phyloP scores from a whole-genome alignment of 92 coral and sea anemone genomes.

The Siderastrea siderea region DNA sequence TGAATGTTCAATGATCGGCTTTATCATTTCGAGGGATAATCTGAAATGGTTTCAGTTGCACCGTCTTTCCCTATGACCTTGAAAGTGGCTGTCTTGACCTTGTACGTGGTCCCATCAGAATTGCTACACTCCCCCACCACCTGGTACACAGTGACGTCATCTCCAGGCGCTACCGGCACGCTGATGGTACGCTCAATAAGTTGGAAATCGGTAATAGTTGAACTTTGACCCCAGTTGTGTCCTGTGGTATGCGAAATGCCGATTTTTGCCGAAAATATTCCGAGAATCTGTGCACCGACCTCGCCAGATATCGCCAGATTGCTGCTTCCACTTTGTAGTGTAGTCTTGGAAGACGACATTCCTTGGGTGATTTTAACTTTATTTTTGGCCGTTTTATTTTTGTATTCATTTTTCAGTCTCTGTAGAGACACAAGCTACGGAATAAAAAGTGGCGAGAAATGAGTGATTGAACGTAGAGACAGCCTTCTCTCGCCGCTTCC shows the following conservation, averaged over 20 bases:
- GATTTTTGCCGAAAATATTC: slow-evolving; percentile 12
- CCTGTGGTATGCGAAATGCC: slow-evolving; percentile 22
- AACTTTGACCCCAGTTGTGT: slow-evolving; percentile 20
- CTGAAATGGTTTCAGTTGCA: background rate
- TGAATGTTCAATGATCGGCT: too few relatives aligned
- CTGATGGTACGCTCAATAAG: background rate
- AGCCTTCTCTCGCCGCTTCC: too few relatives aligned
- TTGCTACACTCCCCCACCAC: slow-evolving; percentile 24
- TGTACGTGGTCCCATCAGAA: slow-evolving; percentile 11
- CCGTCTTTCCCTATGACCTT: slow-evolving; percentile 17
- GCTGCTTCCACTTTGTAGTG: slow-evolving; percentile 6
- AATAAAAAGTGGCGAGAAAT: too few relatives aligned
- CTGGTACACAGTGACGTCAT: slow-evolving; percentile 13
- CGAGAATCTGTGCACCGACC: slow-evolving; percentile 1
- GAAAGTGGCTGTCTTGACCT: slow-evolving; percentile 9
- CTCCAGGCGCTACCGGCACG: slow-evolving; percentile 18
- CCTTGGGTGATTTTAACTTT: slow-evolving; percentile 28
- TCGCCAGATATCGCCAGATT: slow-evolving; percentile 16
- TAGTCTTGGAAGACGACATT: slow-evolving; percentile 24
- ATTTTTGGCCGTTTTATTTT: background rate
- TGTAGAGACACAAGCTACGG: background rate
- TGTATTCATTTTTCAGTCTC: background rate
- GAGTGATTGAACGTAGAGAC: too few relatives aligned
- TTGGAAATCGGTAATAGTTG: background rate
- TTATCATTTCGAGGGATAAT: background rate